Percentiles rank a stretch among this genome's conserved stretches.
These are phyloP conservation scores for Polydrusus tereticollis DNA, from an alignment of 2,888 invertebrate species.

Conservation along the genomic window DNA sequence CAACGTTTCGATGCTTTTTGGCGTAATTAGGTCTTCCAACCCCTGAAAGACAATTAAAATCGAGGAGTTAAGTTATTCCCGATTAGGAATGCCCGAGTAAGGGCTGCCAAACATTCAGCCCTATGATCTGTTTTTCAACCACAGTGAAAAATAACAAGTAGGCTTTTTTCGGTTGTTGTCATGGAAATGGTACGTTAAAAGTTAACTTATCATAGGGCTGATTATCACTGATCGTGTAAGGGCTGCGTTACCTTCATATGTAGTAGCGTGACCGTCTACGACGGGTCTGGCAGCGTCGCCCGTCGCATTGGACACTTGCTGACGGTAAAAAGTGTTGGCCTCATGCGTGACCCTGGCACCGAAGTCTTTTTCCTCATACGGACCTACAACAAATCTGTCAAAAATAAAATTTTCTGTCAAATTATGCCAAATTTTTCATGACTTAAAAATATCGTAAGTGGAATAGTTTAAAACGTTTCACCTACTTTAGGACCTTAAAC, in stretches of 20 bases:
- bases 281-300: constrained; percentile 29
- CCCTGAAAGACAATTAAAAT: constrained; percentile 8
- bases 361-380: constrained; percentile 71
- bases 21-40: background rate
- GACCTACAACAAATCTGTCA: constrained; percentile 73
- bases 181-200: too few relatives aligned
- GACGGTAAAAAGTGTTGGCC: constrained; percentile 59
- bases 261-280: background rate
- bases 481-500: constrained; percentile 73
- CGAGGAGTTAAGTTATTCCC: too few relatives aligned
- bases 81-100: too few relatives aligned
- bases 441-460: background rate
- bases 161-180: too few relatives aligned
- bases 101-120: too few relatives aligned
- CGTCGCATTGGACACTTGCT: constrained; percentile 55
- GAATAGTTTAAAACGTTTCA: background rate
- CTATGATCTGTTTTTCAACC: too few relatives aligned
- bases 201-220: background rate
- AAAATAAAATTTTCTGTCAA: constrained; percentile 49
- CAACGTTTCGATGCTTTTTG: constrained; percentile 58
- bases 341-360: constrained; percentile 56
- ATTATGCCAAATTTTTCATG: background rate
- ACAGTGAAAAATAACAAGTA: too few relatives aligned
- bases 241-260: constrained; percentile 4
- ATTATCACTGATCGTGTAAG: background rate